Evolutionary conservation across 2,888 invertebrate genomes (phyloP).

Genomic region (Macrophya annulata): DNA sequence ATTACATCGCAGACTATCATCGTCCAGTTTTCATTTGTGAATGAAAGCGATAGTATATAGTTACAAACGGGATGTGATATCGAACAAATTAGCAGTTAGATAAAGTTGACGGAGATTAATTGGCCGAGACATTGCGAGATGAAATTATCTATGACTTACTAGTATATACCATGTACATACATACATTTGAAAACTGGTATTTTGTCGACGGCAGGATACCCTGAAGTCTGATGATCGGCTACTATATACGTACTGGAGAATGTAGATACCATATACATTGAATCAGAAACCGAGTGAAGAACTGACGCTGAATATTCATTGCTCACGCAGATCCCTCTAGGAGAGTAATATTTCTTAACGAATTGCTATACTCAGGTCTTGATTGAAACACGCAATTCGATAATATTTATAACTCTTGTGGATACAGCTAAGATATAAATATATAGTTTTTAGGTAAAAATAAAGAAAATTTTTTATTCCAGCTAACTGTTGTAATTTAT

Average conservation of each 20-base stretch:
- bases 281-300: background rate
- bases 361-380: constrained; percentile 22
- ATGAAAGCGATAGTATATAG: constrained; percentile 15
- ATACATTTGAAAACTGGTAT: constrained; percentile 37
- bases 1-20: background rate
- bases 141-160: constrained; percentile 70
- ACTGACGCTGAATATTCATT: constrained; percentile 41
- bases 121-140: constrained; percentile 68
- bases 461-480: background rate
- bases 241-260: constrained; percentile 2
- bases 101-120: constrained; percentile 78
- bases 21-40: constrained; percentile 35
- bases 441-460: background rate
- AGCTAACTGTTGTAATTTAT: background rate
- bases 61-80: constrained; percentile 61
- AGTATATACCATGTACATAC: background rate
- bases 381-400: constrained; percentile 47
- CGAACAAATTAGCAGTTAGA: constrained; percentile 77
- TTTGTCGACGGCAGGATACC: constrained; percentile 7
- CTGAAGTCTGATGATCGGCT: constrained; percentile 4
- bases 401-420: background rate
- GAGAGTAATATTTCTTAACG: background rate
- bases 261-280: constrained; percentile 5
- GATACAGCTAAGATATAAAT: background rate
- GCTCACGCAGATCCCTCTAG: background rate